Evolutionary conservation across 2,113 vertebrate species (phyloP).

Genomic region (Nesoenas mayeri): DNA sequence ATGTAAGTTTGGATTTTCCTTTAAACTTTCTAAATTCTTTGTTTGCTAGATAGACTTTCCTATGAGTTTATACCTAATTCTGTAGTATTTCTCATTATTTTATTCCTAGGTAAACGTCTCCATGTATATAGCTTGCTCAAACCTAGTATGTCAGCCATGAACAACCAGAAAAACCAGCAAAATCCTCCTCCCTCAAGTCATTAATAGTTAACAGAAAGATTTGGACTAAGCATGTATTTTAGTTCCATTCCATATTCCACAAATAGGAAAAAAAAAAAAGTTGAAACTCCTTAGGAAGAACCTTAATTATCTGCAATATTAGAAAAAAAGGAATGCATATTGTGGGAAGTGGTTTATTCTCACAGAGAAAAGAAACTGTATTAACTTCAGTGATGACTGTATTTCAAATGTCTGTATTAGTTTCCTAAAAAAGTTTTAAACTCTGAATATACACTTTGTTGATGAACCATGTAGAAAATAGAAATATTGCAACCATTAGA

Average conservation of each 20-base stretch:
- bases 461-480: background rate
- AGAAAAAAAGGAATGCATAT: background rate
- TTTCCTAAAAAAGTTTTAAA: background rate
- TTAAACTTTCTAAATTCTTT: background rate
- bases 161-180: background rate
- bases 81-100: background rate
- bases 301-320: background rate
- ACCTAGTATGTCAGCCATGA: background rate
- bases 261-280: background rate
- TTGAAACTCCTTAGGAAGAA: background rate
- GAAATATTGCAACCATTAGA: background rate
- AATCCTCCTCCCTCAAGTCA: background rate
- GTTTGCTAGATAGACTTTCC: background rate
- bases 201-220: background rate
- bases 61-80: background rate
- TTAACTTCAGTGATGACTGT: background rate
- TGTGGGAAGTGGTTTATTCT: background rate
- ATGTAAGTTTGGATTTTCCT: background rate
- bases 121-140: background rate
- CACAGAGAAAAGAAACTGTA: background rate
- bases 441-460: background rate
- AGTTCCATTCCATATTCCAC: background rate
- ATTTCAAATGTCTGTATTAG: background rate
- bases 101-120: background rate
- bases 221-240: background rate